Base-by-base conservation (phyloP, 2,888 invertebrate genomes). In the Ophioninae sp. region DNA sequence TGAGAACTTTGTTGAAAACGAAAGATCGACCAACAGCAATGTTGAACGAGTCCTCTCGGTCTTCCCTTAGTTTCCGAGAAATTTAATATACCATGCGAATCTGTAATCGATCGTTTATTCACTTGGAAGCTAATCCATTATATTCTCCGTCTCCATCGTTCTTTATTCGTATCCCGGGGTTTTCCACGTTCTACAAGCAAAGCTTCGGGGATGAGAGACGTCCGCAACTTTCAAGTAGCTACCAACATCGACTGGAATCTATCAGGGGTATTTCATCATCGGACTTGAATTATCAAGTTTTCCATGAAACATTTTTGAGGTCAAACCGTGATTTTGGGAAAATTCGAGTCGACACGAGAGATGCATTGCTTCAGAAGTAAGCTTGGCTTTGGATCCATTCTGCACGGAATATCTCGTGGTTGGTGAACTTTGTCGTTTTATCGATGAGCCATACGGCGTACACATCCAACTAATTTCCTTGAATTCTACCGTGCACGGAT, bases 401-500 rank as follows among this genome's bases (percentile, higher is more conserved):
- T 20, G 13, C 65, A 23, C 51, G 67, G 39, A 83, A 80, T 30
- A 37, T 9, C 69, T 37, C 61, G 13, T 77, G 71, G 61, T 44
- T 41, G 68, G 64, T 44, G 39, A 77, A 58, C 76, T 17, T 63
- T 73, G 63, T 79, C 83, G 72, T 75, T 68, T 7, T 56, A 63
- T 68, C 68, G 69, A 71, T 67, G 76, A 76, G 76, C 44, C 79
- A 73, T 7, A 58, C 39, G 63, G 23, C 73, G 73, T 67, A 68
- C 23, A 68, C 76, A 61, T 56, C 23, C 44, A 63, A 17, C 80
- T 80, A 83, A 83, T 80, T 83, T 83, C 83, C 74, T 63, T 83
- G 83, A 83, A 83, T 83, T 72, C 75, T 72, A 77, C 77, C 30
- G 64, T 77, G 77, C 73, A 77, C 59, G 83, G 74, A 78, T 80